A percentile compares a stretch with the other conserved stretches of the same genome.
Conservation (phyloP, 2,113 vertebrate genomes). For the Isichthys henryi region DNA sequence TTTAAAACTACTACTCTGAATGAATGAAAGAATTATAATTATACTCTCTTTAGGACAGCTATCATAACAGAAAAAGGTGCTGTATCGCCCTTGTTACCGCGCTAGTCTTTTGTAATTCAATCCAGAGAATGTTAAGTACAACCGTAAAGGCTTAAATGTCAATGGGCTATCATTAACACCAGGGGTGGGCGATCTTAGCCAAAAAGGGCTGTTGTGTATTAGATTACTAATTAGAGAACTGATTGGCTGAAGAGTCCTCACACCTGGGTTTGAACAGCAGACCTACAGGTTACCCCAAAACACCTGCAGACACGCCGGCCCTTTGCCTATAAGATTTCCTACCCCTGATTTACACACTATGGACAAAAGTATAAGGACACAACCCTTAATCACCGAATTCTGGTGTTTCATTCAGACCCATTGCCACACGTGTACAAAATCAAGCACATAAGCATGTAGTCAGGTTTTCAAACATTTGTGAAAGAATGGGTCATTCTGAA, state of each 20-base stretch:
- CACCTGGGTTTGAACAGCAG: background rate
- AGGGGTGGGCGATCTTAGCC: background rate
- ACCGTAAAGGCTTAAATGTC: background rate
- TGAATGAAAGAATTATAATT: background rate
- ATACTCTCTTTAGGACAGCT: background rate
- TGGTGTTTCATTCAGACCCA: background rate
- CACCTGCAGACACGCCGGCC: background rate
- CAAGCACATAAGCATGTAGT: background rate
- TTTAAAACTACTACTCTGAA: background rate
- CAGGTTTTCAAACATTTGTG: background rate
- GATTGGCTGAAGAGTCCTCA: background rate
- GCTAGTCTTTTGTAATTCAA: background rate
- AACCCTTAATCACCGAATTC: background rate
- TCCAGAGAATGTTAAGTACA: background rate
- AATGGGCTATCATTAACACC: background rate
- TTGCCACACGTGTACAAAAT: background rate
- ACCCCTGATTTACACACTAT: background rate
- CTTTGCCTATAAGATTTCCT: background rate
- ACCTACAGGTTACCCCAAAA: background rate
- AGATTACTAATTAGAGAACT: background rate
- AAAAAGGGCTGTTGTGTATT: background rate
- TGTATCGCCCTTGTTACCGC: background rate
- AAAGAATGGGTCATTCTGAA: background rate
- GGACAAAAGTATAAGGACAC: background rate
- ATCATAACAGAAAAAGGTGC: background rate